Conservation (phyloP, 2,888 invertebrate genomes). For the Stenoptilia bipunctidactyla region DNA sequence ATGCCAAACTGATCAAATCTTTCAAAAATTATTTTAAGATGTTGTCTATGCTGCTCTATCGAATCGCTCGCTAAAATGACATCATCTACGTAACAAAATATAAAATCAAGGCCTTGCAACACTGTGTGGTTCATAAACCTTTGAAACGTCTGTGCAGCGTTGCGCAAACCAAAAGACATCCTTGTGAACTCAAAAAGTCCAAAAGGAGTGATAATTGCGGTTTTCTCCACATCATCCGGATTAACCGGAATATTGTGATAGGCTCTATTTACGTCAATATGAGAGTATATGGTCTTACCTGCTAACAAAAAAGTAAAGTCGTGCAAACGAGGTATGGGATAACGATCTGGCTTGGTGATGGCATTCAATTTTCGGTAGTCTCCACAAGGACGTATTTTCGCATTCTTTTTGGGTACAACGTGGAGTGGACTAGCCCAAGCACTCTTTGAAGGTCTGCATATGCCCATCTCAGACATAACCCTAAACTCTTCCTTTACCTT, state of each 20-base stretch:
- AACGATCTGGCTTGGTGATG: conserved; percentile 5
- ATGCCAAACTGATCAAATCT: no score
- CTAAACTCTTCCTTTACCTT: conserved; percentile 9
- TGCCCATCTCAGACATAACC: conserved; percentile 10
- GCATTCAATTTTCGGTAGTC: no score
- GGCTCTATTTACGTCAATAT: no score
- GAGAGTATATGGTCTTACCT: no score
- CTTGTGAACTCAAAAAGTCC: conserved; percentile 23
- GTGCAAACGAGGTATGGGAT: conserved; percentile 6
- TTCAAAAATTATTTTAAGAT: no score
- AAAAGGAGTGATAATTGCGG: conserved; percentile 19
- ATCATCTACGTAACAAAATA: no score
- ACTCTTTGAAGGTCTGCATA: conserved; percentile 9
- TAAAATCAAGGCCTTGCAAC: no score
- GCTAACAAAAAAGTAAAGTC: no score
- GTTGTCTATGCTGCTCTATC: no score
- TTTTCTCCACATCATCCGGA: conserved; percentile 17
- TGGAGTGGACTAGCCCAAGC: no score
- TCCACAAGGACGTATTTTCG: no score
- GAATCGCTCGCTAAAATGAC: conserved; percentile 21
- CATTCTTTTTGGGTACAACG: no score
- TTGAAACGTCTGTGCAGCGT: conserved; percentile 25
- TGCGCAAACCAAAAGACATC: conserved; percentile 15
- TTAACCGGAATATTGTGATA: conserved; percentile 1
- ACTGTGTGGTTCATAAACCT: conserved; percentile 18